A percentile compares a stretch with the other conserved stretches of the same genome.
Evolutionary conservation across 2,888 invertebrate species (phyloP).

Genomic region (Perizoma flavofasciatum): DNA sequence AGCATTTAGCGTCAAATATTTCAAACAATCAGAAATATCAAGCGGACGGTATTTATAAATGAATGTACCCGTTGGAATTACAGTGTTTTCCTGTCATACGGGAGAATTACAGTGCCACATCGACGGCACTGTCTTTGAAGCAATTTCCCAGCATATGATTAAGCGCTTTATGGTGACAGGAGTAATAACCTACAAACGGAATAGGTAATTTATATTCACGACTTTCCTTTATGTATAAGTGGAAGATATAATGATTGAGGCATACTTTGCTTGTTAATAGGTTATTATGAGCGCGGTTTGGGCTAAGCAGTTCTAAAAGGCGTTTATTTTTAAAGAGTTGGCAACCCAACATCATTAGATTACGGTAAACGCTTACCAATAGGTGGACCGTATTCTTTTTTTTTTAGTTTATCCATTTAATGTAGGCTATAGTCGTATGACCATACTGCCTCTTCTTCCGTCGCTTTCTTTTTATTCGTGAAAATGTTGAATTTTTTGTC

Average conservation of each 20-base stretch:
- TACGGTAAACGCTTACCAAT: no score
- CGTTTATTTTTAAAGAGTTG: no score
- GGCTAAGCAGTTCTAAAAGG: no score
- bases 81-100: conserved; percentile 19
- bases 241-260: not conserved
- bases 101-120: conserved; percentile 13
- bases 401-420: no score
- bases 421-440: no score
- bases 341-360: no score
- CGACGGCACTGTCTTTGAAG: conserved; percentile 15
- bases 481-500: no score
- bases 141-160: conserved; percentile 23
- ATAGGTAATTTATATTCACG: conserved; percentile 22
- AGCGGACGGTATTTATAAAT: conserved; percentile 20
- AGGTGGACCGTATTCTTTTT: no score
- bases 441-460: no score
- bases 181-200: conserved; percentile 23
- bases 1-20: conserved; percentile 28
- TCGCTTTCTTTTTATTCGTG: no score
- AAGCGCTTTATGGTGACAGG: conserved; percentile 17
- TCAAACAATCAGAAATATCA: conserved; percentile 22
- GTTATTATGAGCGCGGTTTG: no score
- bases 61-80: conserved; percentile 28
- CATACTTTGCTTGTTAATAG: no score
- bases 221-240: not conserved